Conservation (phyloP, 2,113 vertebrate species). For the Forbesichthys papilliferus region DNA sequence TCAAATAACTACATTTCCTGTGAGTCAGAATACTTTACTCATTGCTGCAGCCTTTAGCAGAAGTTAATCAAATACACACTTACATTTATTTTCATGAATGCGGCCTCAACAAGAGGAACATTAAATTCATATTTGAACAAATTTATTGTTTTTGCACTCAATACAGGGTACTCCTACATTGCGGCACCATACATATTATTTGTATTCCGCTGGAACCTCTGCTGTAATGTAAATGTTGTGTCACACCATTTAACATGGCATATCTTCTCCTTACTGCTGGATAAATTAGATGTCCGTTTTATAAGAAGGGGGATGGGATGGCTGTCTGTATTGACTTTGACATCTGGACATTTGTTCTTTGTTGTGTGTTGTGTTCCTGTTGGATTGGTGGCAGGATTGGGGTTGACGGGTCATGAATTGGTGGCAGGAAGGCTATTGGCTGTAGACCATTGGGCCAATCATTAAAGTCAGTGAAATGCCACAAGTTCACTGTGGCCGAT, state of each 20-base stretch:
- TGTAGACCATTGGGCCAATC: conserved; percentile 70
- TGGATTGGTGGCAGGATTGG: conserved; percentile 77
- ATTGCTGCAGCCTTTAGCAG: conserved; percentile 12
- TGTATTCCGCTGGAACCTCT: conserved; percentile 29
- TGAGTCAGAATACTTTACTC: conserved; percentile 53
- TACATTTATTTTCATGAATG: conserved; percentile 30
- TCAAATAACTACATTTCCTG: conserved; percentile 54
- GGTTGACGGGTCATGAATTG: conserved; percentile 79
- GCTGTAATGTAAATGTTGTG: conserved; percentile 50
- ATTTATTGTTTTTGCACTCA: too few species aligned
- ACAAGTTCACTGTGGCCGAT: conserved; percentile 62
- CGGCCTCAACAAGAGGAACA: conserved; percentile 44
- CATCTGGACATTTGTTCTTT: conserved; percentile 68
- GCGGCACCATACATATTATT: conserved; percentile 15
- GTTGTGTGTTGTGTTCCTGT: conserved; percentile 66
- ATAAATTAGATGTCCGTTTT: conserved; percentile 74
- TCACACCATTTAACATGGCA: conserved; percentile 57
- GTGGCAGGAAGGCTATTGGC: conserved; percentile 70
- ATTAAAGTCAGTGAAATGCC: conserved; percentile 71
- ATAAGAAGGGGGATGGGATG: conserved; percentile 67
- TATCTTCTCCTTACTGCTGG: conserved; percentile 46
- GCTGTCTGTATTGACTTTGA: conserved; percentile 72
- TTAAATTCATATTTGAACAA: conserved; percentile 52
- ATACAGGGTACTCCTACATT: conserved; percentile 5
- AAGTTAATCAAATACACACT: conserved; percentile 20